Conservation (phyloP, 1,140 invertebrate species). For the Eubasilissa regina region DNA sequence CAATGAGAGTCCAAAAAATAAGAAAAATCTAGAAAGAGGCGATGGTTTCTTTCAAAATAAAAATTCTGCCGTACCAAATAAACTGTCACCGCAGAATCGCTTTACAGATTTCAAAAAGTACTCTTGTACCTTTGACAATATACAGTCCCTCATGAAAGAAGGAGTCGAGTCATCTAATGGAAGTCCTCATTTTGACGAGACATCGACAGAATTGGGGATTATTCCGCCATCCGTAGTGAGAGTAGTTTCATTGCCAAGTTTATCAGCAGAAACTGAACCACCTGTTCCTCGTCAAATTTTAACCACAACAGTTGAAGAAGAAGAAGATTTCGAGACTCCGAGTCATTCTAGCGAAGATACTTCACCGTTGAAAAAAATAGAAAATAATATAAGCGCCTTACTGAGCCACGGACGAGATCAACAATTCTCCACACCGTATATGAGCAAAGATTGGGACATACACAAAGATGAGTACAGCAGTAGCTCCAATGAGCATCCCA, state of each 20-base stretch:
- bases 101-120: conserved; percentile 78
- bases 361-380: conserved; percentile 77
- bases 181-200: conserved; percentile 69
- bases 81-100: conserved; percentile 71
- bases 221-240: conserved; percentile 76
- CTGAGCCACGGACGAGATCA: conserved; percentile 72
- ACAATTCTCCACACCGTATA: conserved; percentile 70
- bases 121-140: conserved; percentile 85
- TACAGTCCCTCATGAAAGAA: conserved; percentile 81
- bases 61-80: conserved; percentile 66
- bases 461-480: conserved; percentile 73
- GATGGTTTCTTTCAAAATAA: conserved; percentile 63
- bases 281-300: conserved; percentile 66
- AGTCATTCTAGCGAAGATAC: conserved; percentile 73
- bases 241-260: conserved; percentile 78
- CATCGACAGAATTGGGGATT: conserved; percentile 70
- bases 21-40: conserved; percentile 67
- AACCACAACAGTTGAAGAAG: conserved; percentile 76
- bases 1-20: conserved; percentile 70
- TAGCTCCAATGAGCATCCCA: conserved; percentile 70
- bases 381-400: conserved; percentile 78
- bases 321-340: conserved; percentile 72
- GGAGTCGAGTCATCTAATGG: conserved; percentile 72
- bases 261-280: conserved; percentile 72
- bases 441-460: conserved; percentile 73